Evolutionary conservation across 2,888 invertebrate genomes (phyloP).

Genomic region (Pyrocoelia pectoralis): DNA sequence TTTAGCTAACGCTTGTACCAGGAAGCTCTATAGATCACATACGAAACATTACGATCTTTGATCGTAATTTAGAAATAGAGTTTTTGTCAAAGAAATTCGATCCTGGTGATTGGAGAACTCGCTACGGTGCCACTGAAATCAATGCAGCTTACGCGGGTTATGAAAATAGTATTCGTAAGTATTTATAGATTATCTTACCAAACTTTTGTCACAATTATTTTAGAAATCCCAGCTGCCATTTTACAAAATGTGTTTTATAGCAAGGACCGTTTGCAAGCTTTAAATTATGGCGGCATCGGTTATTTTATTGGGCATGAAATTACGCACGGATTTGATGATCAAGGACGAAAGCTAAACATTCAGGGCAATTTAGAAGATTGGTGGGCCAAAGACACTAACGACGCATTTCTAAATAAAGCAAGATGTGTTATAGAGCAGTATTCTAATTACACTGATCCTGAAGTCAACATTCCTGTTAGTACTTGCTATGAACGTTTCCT

Average conservation of each 20-base stretch:
- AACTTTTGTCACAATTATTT: slow-evolving; percentile 12
- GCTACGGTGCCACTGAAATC: slow-evolving; percentile 62
- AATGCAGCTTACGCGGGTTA: slow-evolving; percentile 64
- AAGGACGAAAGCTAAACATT: slow-evolving; percentile 18
- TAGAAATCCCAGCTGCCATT: slow-evolving; percentile 90
- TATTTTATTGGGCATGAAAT: slow-evolving; percentile 88
- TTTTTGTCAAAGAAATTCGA: slow-evolving; percentile 59
- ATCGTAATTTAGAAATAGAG: not conserved
- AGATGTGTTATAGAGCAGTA: slow-evolving; percentile 90
- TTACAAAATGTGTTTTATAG: slow-evolving; percentile 88
- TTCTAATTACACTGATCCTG: slow-evolving; percentile 80
- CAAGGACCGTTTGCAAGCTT: slow-evolving; percentile 81
- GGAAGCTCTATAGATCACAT: not conserved
- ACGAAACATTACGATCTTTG: slow-evolving; percentile 75
- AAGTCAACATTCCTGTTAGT: slow-evolving; percentile 67
- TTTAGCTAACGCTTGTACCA: not conserved
- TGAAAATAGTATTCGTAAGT: slow-evolving; percentile 66
- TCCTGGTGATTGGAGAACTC: slow-evolving; percentile 64
- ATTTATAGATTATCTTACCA: slow-evolving; percentile 6
- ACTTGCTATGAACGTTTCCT: no score
- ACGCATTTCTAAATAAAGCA: slow-evolving; percentile 62
- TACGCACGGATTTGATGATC: slow-evolving; percentile 78
- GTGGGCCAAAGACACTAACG: slow-evolving; percentile 21
- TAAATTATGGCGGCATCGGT: slow-evolving; percentile 87
- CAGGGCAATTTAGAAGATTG: slow-evolving; percentile 20